phyloP scores from a whole-genome alignment of 2,113 vertebrate species.

The Delphinapterus leucas region DNA sequence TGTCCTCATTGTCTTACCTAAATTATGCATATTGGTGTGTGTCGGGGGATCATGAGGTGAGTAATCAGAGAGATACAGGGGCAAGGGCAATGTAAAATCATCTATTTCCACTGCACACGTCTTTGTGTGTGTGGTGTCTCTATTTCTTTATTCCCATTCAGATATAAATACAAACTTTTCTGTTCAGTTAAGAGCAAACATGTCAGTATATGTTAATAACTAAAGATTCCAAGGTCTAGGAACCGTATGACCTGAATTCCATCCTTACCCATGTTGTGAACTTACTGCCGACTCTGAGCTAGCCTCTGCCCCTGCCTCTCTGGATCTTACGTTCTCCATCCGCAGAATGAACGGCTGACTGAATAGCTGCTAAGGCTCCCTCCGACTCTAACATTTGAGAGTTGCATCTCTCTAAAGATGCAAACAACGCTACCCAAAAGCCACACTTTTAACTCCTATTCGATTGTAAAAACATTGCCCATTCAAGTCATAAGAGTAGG shows the following conservation, averaged over 20 bases:
- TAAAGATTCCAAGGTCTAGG: not conserved
- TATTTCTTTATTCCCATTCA: not conserved
- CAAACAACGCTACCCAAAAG: not conserved
- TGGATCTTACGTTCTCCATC: not conserved
- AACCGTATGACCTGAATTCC: not conserved
- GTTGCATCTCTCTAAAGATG: not conserved
- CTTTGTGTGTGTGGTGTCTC: not conserved
- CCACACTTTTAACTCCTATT: not conserved
- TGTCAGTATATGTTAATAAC: not conserved
- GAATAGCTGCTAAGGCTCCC: not conserved
- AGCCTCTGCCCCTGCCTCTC: not conserved
- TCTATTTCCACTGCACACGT: not conserved
- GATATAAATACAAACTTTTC: not conserved
- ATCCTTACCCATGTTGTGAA: not conserved
- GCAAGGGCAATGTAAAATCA: not conserved
- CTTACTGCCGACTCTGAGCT: not conserved
- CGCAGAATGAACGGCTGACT: not conserved
- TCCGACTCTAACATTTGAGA: not conserved
- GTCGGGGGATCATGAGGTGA: not conserved
- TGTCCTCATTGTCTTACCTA: not conserved
- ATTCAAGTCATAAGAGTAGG: not conserved
- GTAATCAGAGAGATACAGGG: no score
- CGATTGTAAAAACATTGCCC: not conserved
- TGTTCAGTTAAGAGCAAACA: not conserved
- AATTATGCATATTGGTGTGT: not conserved